Base-by-base conservation (phyloP, 2,888 invertebrate genomes). In the Serrognathus titanus region DNA sequence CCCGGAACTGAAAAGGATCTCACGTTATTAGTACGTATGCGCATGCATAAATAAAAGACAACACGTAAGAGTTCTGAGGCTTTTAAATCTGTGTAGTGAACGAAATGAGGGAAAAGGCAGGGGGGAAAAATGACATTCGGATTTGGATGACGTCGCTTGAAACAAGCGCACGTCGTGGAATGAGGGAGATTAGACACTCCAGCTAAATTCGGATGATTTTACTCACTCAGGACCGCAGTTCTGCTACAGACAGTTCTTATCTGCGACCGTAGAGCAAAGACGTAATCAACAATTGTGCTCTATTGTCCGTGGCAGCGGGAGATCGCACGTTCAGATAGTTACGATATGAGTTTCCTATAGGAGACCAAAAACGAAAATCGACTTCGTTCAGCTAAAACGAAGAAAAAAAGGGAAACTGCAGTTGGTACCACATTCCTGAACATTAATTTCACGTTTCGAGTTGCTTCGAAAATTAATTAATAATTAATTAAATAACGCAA, bases 241-340 rank as follows among this genome's bases (percentile, higher is more conserved):
- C 67, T 67, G 67, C 57, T 56, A 63, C 64, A 67, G 70, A 69
- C 66, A 64, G 65, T 63, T 63, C 68, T 69, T 69, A 68, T 69
- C 69, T 68, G 52, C 53, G 60, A 54, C 64, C 65, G 66, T 66
- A 64, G 63, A 64, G 65, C 62, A 60, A 65, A 66, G 67, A 67
- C 65, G 68, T 67, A 68, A 66, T 68, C 69, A 67, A 67, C 67
- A 66, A 68, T 68, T 66, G 65, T 60, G 66, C 60, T 62, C 65
- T 63, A 65, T 67, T 67, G 65, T 67, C 66, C 63, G 63, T 59
- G 59, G 60, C 59, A 62, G 64, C 63, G 63, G 62, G 55, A 65
- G 67, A 67, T 67, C 65, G 63, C 64, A 64, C 66, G 66, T 63
- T 54, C 55, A 63, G 68, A 68, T 68, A 65, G 60, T 58, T 61